Percentiles rank a stretch among this genome's conserved stretches.
Evolutionary conservation across 2,113 vertebrate genomes (phyloP).

Genomic region (Carassius auratus): DNA sequence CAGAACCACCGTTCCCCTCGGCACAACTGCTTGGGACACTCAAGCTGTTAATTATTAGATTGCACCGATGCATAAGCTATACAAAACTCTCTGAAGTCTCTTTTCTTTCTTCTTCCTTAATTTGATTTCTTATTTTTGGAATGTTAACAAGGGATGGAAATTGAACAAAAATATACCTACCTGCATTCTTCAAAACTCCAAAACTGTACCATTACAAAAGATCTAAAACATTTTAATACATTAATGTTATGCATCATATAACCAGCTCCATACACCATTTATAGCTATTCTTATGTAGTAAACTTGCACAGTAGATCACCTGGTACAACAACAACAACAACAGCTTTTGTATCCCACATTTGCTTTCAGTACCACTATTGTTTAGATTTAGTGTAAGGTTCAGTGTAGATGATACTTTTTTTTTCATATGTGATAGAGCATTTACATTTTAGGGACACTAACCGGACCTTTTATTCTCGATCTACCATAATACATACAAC

Average conservation of each 20-base stretch:
- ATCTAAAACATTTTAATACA: not conserved
- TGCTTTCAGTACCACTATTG: not conserved
- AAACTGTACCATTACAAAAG: not conserved
- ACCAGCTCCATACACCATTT: not conserved
- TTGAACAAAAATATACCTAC: not conserved
- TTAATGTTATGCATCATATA: not conserved
- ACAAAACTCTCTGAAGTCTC: not conserved
- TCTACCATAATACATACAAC: not conserved
- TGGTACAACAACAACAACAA: not conserved
- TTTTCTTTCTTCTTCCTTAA: not conserved
- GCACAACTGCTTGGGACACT: not conserved
- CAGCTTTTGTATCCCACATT: not conserved
- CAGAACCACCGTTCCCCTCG: not conserved
- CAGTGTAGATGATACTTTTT: not conserved
- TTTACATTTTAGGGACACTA: not conserved
- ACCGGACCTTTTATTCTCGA: not conserved
- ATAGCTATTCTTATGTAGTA: not conserved
- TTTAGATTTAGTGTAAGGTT: not conserved
- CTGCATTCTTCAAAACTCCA: not conserved
- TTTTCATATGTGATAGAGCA: not conserved
- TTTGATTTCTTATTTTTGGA: not conserved
- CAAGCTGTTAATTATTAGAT: conserved; percentile 32
- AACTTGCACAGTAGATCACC: not conserved
- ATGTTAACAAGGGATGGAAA: not conserved
- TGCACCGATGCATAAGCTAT: conserved; percentile 3